Conservation (phyloP, 2,113 vertebrate species). For the Nycticryphes semicollaris region DNA sequence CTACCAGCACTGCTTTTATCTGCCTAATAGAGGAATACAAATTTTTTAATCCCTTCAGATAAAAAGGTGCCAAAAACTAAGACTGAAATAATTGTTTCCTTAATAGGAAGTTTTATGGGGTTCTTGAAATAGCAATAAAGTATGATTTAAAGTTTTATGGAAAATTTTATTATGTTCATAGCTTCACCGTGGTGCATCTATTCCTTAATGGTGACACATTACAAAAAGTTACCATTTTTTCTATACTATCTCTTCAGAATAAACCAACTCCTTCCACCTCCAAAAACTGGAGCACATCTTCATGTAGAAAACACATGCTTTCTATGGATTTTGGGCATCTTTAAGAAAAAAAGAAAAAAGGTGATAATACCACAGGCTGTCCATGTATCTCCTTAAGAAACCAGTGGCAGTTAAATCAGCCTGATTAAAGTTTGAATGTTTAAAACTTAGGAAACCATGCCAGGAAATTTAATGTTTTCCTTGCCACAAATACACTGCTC, state of each 20-base stretch:
- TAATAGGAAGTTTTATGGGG: background rate
- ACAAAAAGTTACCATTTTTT: background rate
- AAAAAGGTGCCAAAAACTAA: background rate
- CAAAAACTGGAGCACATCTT: background rate
- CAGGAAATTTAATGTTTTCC: background rate
- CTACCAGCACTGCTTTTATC: background rate
- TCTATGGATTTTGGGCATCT: background rate
- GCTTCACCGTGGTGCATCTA: background rate
- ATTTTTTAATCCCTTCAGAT: background rate
- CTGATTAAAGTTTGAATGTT: background rate
- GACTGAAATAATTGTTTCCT: background rate
- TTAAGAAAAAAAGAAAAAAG: background rate
- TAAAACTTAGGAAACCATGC: background rate
- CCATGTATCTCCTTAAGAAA: background rate
- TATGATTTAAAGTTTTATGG: background rate
- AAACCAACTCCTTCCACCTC: background rate
- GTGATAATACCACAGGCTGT: background rate
- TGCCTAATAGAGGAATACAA: background rate
- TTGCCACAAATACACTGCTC: background rate
- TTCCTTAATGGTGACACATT: background rate
- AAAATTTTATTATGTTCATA: background rate
- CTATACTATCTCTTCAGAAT: background rate
- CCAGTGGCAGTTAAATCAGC: background rate
- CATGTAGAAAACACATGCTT: slow-evolving; percentile 12
- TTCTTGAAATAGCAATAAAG: background rate